Evolutionary conservation across 2,113 vertebrate genomes (phyloP), one percentile per base, ranked within the genome.

Genomic region (Heliornis fulica): DNA sequence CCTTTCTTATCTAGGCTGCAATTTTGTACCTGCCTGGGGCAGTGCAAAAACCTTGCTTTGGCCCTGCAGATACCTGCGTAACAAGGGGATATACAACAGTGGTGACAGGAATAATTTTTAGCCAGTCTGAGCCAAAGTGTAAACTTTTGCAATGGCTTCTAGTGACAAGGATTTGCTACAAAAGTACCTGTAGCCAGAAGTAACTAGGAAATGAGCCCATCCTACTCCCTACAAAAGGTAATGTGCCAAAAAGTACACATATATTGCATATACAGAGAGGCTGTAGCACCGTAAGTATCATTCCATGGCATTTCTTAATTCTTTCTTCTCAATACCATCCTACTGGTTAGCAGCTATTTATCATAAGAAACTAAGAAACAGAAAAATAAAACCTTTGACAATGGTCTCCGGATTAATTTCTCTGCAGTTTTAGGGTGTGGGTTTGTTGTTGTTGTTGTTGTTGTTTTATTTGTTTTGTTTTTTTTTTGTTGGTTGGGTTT

Each of bases 11-110:
- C 90, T 41, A 64, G 36, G 53, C 71, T 90, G 54, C 50, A 77
- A 18, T 46, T 80, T 43, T 57, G 38, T 83, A 88, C 93, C 94
- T 96, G 90, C 87, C 93, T 80, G 54, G 38, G 75, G 93, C 93
- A 83, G 41, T 46, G 54, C 41, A 92, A 90, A 59, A 96, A 43
- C 48, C 90, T 92, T 80, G 41, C n/a, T 88, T 64, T 77, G 79
- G 54, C 50, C 76, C 63, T 78, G 54, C 29, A 94, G 75, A 77
- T 54, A 54, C 2, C 18, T 34, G 10, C 54, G 13, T 43, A 71
- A 72, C 22, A 53, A 83, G 41, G 75, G 50, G 75, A 90, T 70
- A 34, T 2, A 41, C 56, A 40, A 56, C 46, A 48, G 71, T 6
- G 40, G 38, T 75, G 75, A 64, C 32, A 36, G 21, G 28, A 88